A percentile compares a stretch with the other conserved stretches of the same genome.
Conservation (phyloP, 2,113 vertebrate genomes). For the Agapornis roseicollis region DNA sequence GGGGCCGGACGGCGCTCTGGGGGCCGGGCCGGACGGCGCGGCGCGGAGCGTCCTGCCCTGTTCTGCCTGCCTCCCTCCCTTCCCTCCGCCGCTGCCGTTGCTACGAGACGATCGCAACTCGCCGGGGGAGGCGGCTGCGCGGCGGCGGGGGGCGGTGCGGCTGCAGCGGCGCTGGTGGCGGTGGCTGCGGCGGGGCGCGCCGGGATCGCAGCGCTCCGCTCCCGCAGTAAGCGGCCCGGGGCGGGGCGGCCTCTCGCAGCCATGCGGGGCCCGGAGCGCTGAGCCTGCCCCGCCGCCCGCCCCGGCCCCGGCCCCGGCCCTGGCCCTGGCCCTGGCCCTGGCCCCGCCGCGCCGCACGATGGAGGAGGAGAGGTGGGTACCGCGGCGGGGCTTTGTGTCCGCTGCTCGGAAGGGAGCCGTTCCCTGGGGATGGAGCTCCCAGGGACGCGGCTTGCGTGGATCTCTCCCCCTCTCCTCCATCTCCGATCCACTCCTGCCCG, state of each 20-base stretch:
- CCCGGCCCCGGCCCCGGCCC: neutral
- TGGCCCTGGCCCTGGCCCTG: neutral
- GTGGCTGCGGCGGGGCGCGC: conserved; percentile 69
- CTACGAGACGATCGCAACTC: conserved; percentile 62
- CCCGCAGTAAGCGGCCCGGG: conserved; percentile 51
- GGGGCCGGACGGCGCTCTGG: neutral
- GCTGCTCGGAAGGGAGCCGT: neutral
- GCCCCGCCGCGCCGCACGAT: conserved; percentile 59
- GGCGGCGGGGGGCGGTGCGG: conserved; percentile 31
- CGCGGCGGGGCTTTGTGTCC: neutral
- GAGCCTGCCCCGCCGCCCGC: conserved; percentile 9
- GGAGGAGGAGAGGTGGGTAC: conserved; percentile 75
- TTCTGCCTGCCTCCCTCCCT: neutral
- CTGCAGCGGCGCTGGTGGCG: conserved; percentile 37
- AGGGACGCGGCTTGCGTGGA: neutral
- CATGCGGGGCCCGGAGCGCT: conserved; percentile 71
- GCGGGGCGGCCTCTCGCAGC: conserved; percentile 61
- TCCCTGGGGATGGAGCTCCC: neutral
- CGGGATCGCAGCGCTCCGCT: conserved; percentile 60
- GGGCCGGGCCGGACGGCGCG: neutral
- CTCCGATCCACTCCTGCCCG: neutral
- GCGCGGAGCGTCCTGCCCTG: too few relatives aligned
- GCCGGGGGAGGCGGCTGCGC: neutral
- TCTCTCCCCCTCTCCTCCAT: neutral
- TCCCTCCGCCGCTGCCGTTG: conserved; percentile 45